A percentile compares a stretch with the other conserved stretches of the same genome.
These are phyloP conservation scores for Drosophila robusta DNA, from an alignment of 2,888 invertebrate species.

Conservation along the genomic window DNA sequence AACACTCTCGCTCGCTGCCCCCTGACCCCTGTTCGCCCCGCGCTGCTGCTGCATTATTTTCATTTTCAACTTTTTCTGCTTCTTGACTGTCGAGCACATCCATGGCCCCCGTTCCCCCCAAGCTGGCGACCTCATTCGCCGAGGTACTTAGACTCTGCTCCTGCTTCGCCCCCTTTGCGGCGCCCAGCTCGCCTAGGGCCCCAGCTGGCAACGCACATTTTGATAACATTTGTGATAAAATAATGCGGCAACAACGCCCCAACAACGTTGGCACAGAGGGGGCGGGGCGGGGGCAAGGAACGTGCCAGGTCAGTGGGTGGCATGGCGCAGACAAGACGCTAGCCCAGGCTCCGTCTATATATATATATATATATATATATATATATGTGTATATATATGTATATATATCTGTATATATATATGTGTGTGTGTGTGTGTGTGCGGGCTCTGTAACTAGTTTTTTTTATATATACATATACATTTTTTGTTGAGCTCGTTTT, in stretches of 20 bases:
- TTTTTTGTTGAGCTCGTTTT: conserved; percentile 64
- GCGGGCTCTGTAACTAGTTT: conserved; percentile 69
- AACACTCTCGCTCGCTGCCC: conserved; percentile 56
- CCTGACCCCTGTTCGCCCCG: no score
- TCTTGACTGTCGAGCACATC: conserved; percentile 17
- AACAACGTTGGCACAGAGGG: conserved; percentile 2
- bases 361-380: not conserved
- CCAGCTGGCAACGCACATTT: conserved; percentile 80
- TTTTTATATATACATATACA: conserved; percentile 6
- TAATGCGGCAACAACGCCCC: conserved; percentile 79
- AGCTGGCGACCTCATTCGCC: conserved; percentile 68
- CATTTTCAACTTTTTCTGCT: conserved; percentile 74
- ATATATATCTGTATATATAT: conserved; percentile 3
- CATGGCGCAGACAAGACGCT: conserved; percentile 60
- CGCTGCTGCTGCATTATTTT: conserved; percentile 69
- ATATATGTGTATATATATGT: not conserved
- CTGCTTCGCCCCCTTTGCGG: conserved; percentile 1
- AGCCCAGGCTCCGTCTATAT: conserved; percentile 20
- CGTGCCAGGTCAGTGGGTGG: conserved; percentile 81
- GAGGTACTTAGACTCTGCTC: conserved; percentile 24
- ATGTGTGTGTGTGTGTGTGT: conserved; percentile 36
- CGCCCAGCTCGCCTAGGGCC: conserved; percentile 34
- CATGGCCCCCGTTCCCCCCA: conserved; percentile 1
- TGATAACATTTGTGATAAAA: conserved; percentile 78
- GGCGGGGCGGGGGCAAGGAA: conserved; percentile 20